These are phyloP conservation scores for Magallana nippona DNA, from an alignment of 2,888 invertebrate species.

Conservation along the genomic window DNA sequence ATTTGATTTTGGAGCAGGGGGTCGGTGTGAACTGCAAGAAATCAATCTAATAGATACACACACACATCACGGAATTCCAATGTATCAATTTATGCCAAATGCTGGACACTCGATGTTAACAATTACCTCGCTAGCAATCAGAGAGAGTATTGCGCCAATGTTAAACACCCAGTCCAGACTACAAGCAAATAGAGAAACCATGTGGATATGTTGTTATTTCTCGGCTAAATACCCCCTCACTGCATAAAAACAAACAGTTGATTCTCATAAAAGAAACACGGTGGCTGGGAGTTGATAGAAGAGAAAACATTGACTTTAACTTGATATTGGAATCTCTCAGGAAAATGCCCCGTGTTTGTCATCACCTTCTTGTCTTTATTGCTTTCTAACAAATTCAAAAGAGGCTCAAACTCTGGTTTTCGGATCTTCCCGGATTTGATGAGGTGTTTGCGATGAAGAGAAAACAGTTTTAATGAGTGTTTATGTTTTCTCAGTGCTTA, in stretches of 20 bases:
- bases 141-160: not conserved
- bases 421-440: slow-evolving; percentile 20
- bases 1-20: not conserved
- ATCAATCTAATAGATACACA: not conserved
- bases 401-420: slow-evolving; percentile 33
- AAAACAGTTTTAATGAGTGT: slow-evolving; percentile 30
- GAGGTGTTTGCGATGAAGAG: not conserved
- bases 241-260: slow-evolving; percentile 49
- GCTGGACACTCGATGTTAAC: slow-evolving; percentile 16
- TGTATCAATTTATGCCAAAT: slow-evolving; percentile 26
- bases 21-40: not conserved
- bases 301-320: slow-evolving; percentile 45
- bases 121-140: slow-evolving; percentile 28
- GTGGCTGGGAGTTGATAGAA: slow-evolving; percentile 40
- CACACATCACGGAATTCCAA: not conserved
- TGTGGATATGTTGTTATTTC: slow-evolving; percentile 47
- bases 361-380: slow-evolving; percentile 23
- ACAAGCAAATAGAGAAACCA: slow-evolving; percentile 38
- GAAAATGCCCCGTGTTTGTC: slow-evolving; percentile 38
- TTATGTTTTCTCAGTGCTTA: slow-evolving; percentile 15
- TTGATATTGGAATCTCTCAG: slow-evolving; percentile 41
- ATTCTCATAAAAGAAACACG: slow-evolving; percentile 50
- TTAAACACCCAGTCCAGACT: slow-evolving; percentile 8
- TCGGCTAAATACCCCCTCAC: slow-evolving; percentile 41
- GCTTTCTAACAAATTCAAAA: slow-evolving; percentile 25